Base-by-base conservation (phyloP, 1,140 invertebrate species). In the Ceratina japonica region DNA sequence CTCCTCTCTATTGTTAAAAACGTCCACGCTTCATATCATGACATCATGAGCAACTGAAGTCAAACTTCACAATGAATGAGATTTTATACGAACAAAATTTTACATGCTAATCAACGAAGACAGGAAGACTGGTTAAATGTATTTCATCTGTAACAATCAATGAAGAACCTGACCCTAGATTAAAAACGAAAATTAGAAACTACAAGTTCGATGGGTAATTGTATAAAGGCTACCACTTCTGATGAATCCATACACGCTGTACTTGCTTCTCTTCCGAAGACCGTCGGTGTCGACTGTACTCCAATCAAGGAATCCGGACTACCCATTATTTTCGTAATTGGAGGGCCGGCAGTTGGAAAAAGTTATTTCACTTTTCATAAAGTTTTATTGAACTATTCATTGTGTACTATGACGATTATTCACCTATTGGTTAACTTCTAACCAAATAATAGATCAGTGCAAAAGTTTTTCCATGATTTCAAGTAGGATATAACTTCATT, bases 301-400 rank as follows among this genome's bases (percentile, higher is more conserved):
- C 18, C 22, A 7, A 51, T 88, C 18, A 86, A 13, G 24, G 65
- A 79, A 22, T 75, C 64, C 2, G 18, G 27, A 16, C 13, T 86
- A 16, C 86, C 87, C 2, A 87, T 88, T n/a, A 84, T 88, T 22
- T 86, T 86, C 37, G 2, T 88, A 2, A 75, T 86, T 20, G 87
- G 86, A 69, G 86, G 80, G 58, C 82, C 87, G 3, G 87, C 86
- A 27, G 65, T 78, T 20, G 87, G 86, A 44, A 88, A 87, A 77
- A 27, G 87, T 85, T 63, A 56, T 18, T 73, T 27, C 37, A 44
- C 37, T 3, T 44, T 44, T 7, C 10, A 44, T n/a, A n/a, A n/a
- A n/a, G 10, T 44, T 44, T 44, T 10, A 44, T 44, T 44, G 5
- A 44, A 44, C 37, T 10, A 44, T 44, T 44, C 37, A 44, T 44